Evolutionary conservation across 2,113 vertebrate genomes (phyloP).

Genomic region (Chrysemys picta): DNA sequence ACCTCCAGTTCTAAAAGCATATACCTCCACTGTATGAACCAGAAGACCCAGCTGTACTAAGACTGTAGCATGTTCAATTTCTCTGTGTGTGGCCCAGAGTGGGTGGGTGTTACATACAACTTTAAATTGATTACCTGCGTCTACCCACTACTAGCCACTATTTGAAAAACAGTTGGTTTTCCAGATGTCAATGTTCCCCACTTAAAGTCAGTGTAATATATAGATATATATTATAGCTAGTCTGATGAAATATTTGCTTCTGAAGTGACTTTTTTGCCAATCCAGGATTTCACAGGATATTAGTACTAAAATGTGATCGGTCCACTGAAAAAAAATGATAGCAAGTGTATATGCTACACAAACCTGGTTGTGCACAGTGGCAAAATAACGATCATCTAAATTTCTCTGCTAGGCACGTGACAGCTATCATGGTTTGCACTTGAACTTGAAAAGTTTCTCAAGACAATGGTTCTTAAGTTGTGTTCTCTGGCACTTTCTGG

Average conservation of each 20-base stretch:
- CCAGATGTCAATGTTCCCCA: not conserved
- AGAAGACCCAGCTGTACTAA: not conserved
- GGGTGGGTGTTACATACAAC: not conserved
- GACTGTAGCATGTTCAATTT: not conserved
- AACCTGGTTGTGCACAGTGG: not conserved
- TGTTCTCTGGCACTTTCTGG: not conserved
- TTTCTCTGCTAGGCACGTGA: not conserved
- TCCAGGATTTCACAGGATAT: not conserved
- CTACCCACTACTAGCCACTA: not conserved
- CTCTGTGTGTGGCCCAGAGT: not conserved
- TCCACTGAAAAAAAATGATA: not conserved
- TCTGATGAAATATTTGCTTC: not conserved
- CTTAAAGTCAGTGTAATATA: not conserved
- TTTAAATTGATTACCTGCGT: not conserved
- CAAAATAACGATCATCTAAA: not conserved
- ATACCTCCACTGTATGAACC: not conserved
- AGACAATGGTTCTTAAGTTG: not conserved
- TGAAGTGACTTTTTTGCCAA: not conserved
- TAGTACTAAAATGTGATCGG: not conserved
- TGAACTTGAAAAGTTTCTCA: not conserved
- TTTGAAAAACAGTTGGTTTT: not conserved
- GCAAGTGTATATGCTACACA: not conserved
- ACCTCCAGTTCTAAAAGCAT: not conserved
- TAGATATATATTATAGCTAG: no score
- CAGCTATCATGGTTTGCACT: not conserved